phyloP scores from a whole-genome alignment of 2,888 invertebrate species.

The Gonocerus acuteangulatus region DNA sequence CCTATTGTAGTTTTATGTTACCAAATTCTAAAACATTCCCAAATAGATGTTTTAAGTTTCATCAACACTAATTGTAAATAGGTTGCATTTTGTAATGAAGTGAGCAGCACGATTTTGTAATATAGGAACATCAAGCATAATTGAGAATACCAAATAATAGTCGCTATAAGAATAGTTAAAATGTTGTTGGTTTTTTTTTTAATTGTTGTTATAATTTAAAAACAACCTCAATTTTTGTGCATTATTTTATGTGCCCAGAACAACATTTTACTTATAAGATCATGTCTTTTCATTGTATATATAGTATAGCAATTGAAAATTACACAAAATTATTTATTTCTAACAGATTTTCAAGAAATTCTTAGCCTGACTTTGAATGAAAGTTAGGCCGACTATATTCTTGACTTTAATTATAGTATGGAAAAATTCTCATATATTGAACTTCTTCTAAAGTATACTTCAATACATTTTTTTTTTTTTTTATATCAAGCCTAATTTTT shows the following conservation, averaged over 20 bases:
- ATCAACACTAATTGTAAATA: constrained; percentile 10
- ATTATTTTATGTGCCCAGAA: constrained; percentile 3
- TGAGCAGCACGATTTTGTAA: neutral
- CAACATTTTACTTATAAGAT: neutral
- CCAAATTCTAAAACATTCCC: constrained; percentile 15
- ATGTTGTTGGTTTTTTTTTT: neutral
- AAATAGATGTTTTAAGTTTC: neutral
- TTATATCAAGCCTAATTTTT: too few species aligned
- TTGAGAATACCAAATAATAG: too few species aligned
- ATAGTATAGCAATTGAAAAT: neutral
- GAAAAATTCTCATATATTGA: too few species aligned
- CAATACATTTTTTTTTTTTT: too few species aligned
- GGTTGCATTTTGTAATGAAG: neutral
- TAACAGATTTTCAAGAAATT: constrained; percentile 6
- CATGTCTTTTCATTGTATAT: neutral
- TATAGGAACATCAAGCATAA: neutral
- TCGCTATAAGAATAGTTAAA: neutral
- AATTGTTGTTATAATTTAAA: neutral
- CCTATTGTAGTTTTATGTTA: constrained; percentile 17
- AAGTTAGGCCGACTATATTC: constrained; percentile 18
- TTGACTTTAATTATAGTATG: too few species aligned
- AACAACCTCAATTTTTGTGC: neutral
- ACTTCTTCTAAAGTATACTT: too few species aligned
- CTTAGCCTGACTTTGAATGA: constrained; percentile 12
- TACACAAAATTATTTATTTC: constrained; percentile 3